Evolutionary conservation across 2,113 vertebrate species (phyloP).

Genomic region (Xerus inauris): DNA sequence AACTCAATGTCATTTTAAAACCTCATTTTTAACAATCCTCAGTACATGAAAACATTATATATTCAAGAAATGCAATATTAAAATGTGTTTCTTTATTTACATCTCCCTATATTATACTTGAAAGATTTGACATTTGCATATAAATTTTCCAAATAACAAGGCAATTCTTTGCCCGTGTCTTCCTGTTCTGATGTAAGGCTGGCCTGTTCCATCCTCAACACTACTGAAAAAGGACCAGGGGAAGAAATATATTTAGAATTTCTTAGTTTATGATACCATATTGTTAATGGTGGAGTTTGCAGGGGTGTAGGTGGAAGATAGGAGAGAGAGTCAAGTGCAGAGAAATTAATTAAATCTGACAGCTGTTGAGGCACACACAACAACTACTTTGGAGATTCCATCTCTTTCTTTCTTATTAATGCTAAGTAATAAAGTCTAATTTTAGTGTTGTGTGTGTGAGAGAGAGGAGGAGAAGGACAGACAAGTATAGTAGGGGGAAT

Average conservation of each 20-base stretch:
- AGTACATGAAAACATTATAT: background rate
- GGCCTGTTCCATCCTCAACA: background rate
- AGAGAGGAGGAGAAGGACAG: background rate
- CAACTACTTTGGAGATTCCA: background rate
- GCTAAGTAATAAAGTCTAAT: background rate
- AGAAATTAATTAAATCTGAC: background rate
- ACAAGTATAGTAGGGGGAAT: background rate
- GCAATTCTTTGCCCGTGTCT: background rate
- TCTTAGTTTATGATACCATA: background rate
- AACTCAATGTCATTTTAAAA: background rate
- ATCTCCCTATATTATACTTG: background rate
- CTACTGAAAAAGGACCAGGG: background rate
- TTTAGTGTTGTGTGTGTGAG: background rate
- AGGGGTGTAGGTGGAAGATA: no score
- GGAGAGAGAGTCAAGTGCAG: background rate
- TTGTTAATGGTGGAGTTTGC: background rate
- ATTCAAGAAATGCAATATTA: background rate
- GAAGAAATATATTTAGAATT: background rate
- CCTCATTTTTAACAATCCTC: background rate
- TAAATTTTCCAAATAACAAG: constrained; percentile 7
- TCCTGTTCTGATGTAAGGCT: background rate
- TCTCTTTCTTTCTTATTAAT: background rate
- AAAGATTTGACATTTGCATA: constrained; percentile 6
- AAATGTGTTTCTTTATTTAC: constrained; percentile 34
- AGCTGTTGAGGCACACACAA: background rate